A percentile compares a stretch with the other conserved stretches of the same genome.
Evolutionary conservation across 2,113 vertebrate genomes (phyloP).

Genomic region (Silurus glanis): DNA sequence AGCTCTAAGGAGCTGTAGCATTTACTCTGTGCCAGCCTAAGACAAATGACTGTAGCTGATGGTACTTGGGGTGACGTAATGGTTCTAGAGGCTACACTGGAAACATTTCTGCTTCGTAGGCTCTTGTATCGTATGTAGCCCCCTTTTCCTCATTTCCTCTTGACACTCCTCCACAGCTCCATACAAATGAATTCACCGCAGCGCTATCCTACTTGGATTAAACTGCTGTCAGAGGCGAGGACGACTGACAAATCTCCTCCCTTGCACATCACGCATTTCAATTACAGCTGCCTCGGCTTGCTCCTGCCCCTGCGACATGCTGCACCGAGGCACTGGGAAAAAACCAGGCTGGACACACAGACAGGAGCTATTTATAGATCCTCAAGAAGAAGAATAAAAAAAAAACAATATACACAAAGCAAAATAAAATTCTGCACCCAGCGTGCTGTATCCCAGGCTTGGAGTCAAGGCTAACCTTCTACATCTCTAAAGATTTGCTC

Average conservation of each 20-base stretch:
- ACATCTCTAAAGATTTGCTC: constrained; percentile 35
- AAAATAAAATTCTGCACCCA: not conserved
- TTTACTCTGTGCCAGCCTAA: not conserved
- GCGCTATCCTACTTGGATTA: constrained; percentile 75
- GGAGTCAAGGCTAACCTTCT: constrained; percentile 38
- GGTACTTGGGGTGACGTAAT: constrained; percentile 16
- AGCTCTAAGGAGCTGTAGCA: not conserved
- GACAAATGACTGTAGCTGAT: constrained; percentile 25
- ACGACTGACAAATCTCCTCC: constrained; percentile 82
- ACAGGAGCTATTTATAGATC: constrained; percentile 25
- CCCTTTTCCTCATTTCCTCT: constrained; percentile 75
- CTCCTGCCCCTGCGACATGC: constrained; percentile 2
- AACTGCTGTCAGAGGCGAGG: constrained; percentile 80
- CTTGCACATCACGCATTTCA: constrained; percentile 74
- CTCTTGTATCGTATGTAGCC: constrained; percentile 6
- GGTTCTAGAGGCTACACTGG: not conserved
- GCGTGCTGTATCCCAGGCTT: not conserved
- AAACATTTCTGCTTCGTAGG: constrained; percentile 6
- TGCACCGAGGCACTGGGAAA: not conserved
- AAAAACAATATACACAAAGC: not conserved
- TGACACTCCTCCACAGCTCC: constrained; percentile 73
- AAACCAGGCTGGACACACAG: constrained; percentile 9
- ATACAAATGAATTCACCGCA: constrained; percentile 82
- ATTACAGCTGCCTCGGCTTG: constrained; percentile 61
- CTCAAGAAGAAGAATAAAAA: not conserved